Evolutionary conservation across 2,888 invertebrate genomes (phyloP), one percentile per base, ranked within the genome.

Genomic region (Pardosa pseudoannulata): DNA sequence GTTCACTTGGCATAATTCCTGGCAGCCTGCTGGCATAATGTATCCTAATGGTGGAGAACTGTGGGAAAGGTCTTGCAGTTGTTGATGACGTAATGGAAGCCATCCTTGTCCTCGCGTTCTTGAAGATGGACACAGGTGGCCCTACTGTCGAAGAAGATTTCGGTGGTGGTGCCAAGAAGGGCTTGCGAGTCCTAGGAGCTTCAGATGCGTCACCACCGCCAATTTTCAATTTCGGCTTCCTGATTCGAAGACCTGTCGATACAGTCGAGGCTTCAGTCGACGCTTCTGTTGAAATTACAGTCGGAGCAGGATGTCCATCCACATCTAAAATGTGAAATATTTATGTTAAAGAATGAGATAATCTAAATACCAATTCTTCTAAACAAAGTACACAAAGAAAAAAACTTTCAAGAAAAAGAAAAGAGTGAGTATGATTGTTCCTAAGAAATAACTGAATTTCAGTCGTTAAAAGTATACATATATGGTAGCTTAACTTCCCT

Each of bases 61-160:
- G 50, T 2, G 50, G 16, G 5, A 68, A 56, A 19, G 83, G 67
- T 16, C 56, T 65, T 11, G 78, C 28, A 0, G 83, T 83, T 1
- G 83, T 83, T 27, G 83, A 83, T 2, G 83, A 83, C 1, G 83
- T 83, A 39, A 83, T 83, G 5, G 83, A 83, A 1, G 46, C 39
- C 0, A 28, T 23, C 9, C 83, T 31, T 0, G 83, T 83, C 13
- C 78, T 27, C 16, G 31, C 0, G 36, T 83, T 78, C 9, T 19
- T 78, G 76, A 83, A 83, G 65, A 83, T 83, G 23, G 83, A 78
- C 0, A 83, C 73, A 0, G 78, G 83, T 0, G 83, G 78, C 0
- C 78, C 78, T 0, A 50, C 78, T 0, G 78, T 72, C 11, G 72
- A 56, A 1, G 56, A 1, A 5, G 83, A 29, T 11, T 23, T 41